Evolutionary conservation across 1,140 invertebrate genomes (phyloP).

Genomic region (Microvelia longipes): DNA sequence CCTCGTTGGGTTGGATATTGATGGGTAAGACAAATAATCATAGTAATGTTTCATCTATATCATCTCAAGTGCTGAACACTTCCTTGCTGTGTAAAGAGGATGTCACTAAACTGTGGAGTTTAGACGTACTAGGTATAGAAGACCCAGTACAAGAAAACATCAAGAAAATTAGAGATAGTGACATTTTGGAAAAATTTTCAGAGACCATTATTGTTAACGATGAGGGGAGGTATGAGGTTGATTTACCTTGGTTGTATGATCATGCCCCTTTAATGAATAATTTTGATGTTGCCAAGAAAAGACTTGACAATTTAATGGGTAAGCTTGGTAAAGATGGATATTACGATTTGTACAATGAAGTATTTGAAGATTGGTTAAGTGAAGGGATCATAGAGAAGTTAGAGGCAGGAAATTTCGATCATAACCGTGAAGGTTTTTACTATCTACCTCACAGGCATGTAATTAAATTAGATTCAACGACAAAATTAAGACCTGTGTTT

Average conservation of each 20-base stretch:
- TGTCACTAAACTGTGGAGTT: background rate
- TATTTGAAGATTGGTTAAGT: background rate
- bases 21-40: background rate
- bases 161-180: background rate
- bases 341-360: background rate
- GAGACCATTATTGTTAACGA: background rate
- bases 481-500: background rate
- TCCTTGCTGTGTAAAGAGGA: background rate
- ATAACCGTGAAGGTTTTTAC: too few species aligned
- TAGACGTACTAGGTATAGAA: background rate
- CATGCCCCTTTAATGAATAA: background rate
- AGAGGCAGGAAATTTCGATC: too few species aligned
- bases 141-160: background rate
- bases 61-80: background rate
- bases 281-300: background rate
- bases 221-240: background rate
- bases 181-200: background rate
- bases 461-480: background rate
- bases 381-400: background rate
- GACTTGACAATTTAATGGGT: background rate
- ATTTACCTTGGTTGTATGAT: background rate
- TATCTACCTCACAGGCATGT: background rate
- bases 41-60: background rate
- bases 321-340: background rate
- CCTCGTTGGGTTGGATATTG: background rate